A percentile compares a stretch with the other conserved stretches of the same genome.
Evolutionary conservation across 64 coral and sea anemone genomes (phyloP).

Genomic region (Montipora foliosa): DNA sequence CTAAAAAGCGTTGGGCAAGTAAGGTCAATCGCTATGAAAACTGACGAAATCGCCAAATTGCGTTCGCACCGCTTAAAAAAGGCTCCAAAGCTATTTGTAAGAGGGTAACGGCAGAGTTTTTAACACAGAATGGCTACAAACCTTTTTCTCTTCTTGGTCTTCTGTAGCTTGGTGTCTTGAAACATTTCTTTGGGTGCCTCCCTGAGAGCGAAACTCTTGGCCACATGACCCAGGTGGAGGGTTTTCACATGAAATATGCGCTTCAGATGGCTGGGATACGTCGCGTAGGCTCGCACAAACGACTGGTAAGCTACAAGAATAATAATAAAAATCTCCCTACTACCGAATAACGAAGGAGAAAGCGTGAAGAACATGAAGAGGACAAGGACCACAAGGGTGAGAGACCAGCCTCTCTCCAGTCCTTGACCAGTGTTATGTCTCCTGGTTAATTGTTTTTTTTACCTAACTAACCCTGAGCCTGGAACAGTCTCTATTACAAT

Average conservation of each 20-base stretch:
- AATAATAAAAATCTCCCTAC: background rate
- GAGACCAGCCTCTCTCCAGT: too few relatives aligned
- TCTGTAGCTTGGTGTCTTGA: constrained; percentile 18
- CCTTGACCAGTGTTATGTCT: too few relatives aligned
- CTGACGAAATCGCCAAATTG: too few relatives aligned
- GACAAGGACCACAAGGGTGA: too few relatives aligned
- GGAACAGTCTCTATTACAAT: too few relatives aligned
- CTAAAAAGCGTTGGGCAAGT: too few relatives aligned
- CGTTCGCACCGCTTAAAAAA: too few relatives aligned
- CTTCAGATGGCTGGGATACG: constrained; percentile 80
- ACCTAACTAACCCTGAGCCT: too few relatives aligned
- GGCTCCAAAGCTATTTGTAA: background rate
- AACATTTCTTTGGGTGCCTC: constrained; percentile 91
- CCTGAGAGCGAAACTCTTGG: constrained; percentile 94
- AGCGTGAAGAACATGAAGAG: too few relatives aligned
- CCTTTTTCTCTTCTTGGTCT: constrained; percentile 49
- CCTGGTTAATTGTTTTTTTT: too few relatives aligned
- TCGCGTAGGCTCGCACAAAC: constrained; percentile 90
- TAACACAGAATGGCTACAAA: background rate
- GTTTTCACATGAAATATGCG: constrained; percentile 95
- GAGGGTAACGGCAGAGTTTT: background rate
- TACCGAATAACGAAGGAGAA: too few relatives aligned
- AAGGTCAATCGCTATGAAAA: too few relatives aligned
- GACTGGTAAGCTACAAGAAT: constrained; percentile 88
- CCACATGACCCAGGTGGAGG: constrained; percentile 94